Percentiles rank a stretch among this genome's conserved stretches.
phyloP scores from a whole-genome alignment of 1,140 invertebrate genomes.

The Bacillus rossius region DNA sequence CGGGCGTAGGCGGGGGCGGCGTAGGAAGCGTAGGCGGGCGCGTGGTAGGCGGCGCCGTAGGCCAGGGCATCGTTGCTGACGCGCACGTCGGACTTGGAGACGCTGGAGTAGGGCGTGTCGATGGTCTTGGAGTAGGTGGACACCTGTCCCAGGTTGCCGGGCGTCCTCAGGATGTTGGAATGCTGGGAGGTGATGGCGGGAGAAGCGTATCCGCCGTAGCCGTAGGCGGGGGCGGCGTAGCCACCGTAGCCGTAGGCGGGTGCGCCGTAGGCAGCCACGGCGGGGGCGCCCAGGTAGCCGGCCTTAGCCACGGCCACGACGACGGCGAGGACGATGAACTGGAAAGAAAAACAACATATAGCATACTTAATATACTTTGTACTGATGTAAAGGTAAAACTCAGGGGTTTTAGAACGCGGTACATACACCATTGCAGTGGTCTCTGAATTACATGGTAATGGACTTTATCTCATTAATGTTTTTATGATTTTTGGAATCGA shows the following conservation, averaged over 20 bases:
- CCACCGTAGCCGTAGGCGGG: slow-evolving; percentile 16
- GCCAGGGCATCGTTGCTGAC: slow-evolving; percentile 55
- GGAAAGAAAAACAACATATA: slow-evolving; percentile 6
- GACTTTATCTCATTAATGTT: no score
- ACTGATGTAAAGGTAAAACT: no score
- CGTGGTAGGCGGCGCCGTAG: slow-evolving; percentile 8
- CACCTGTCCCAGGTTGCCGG: slow-evolving; percentile 56
- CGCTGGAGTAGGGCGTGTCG: slow-evolving; percentile 61
- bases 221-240: slow-evolving; percentile 35
- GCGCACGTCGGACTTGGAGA: slow-evolving; percentile 54
- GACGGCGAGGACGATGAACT: slow-evolving; percentile 23
- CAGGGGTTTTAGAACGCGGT: no score
- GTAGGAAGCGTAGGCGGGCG: neutral
- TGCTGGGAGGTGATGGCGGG: slow-evolving; percentile 53
- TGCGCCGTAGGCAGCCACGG: slow-evolving; percentile 44
- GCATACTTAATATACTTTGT: no score
- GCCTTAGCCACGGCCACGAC: slow-evolving; percentile 14
- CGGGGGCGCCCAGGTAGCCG: slow-evolving; percentile 37
- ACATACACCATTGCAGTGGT: no score
- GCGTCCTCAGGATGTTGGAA: slow-evolving; percentile 54
- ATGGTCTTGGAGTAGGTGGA: slow-evolving; percentile 58
- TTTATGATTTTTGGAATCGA: no score
- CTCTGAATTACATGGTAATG: no score
- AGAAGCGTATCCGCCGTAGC: slow-evolving; percentile 34
- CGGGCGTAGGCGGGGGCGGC: slow-evolving; percentile 16